phyloP scores from a whole-genome alignment of 1,140 invertebrate species.

The Pemphigus obesinymphae region DNA sequence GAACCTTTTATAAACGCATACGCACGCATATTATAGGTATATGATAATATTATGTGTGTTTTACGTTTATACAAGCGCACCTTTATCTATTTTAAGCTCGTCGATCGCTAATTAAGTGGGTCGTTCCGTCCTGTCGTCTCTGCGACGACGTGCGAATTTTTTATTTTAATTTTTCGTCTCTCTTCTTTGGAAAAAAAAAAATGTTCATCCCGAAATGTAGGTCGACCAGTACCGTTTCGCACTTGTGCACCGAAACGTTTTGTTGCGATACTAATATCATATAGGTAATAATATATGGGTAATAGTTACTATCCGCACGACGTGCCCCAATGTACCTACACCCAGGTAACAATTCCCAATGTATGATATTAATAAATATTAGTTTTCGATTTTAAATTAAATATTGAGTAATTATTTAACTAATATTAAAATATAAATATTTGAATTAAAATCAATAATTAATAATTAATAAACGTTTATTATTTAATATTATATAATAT shows the following conservation, averaged over 20 bases:
- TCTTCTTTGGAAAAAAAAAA: not conserved
- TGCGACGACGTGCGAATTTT: not conserved
- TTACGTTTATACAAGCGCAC: not conserved
- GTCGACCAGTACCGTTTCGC: slow-evolving; percentile 22
- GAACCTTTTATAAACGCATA: not conserved
- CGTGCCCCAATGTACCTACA: too few species aligned
- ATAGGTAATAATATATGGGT: too few species aligned
- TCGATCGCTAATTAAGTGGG: slow-evolving; percentile 8
- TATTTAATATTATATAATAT: too few species aligned
- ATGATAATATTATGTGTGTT: too few species aligned
- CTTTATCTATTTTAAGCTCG: not conserved
- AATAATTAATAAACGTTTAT: too few species aligned
- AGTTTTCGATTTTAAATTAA: too few species aligned
- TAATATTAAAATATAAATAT: too few species aligned
- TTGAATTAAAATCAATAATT: too few species aligned
- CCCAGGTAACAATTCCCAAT: too few species aligned
- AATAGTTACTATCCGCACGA: too few species aligned
- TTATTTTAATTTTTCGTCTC: not conserved
- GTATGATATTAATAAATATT: too few species aligned
- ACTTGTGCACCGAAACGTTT: slow-evolving; percentile 9
- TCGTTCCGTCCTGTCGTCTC: slow-evolving; percentile 5
- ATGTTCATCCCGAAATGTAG: not conserved
- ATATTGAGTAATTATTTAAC: too few species aligned
- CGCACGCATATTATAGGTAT: not conserved
- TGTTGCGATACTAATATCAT: not conserved